Conservation (phyloP, 1,140 invertebrate genomes). For the Ridgeia piscesae region DNA sequence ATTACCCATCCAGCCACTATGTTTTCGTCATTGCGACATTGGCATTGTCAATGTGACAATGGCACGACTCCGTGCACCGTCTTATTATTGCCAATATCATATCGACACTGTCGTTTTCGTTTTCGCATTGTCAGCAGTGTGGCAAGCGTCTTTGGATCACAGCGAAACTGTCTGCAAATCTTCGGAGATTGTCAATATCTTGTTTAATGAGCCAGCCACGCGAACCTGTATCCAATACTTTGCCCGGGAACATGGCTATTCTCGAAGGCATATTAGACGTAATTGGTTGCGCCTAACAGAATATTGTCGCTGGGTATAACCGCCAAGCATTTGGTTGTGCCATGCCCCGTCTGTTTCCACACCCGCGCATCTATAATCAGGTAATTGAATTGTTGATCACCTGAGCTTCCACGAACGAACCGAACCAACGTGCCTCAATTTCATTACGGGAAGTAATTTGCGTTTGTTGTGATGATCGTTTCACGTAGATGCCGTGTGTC, state of each 20-base stretch:
- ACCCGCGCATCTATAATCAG: neutral
- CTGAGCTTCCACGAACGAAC: neutral
- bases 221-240: neutral
- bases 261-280: neutral
- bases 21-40: neutral
- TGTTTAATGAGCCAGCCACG: neutral
- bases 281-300: neutral
- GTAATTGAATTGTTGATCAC: slow-evolving; percentile 6
- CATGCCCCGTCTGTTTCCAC: neutral
- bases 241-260: neutral
- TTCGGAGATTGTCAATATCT: neutral
- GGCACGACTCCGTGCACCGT: neutral
- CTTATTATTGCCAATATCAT: neutral
- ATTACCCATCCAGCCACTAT: neutral
- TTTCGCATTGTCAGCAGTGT: neutral
- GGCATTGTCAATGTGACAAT: neutral
- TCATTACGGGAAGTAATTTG: slow-evolving; percentile 1
- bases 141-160: no score
- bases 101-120: neutral
- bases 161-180: neutral
- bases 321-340: neutral
- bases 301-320: neutral
- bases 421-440: neutral
- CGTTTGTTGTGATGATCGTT: neutral
- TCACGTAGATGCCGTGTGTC: neutral